Percentiles rank a stretch among this genome's conserved stretches.
Conservation (phyloP, 2,888 invertebrate genomes). For the Sinotaia quadrata region DNA sequence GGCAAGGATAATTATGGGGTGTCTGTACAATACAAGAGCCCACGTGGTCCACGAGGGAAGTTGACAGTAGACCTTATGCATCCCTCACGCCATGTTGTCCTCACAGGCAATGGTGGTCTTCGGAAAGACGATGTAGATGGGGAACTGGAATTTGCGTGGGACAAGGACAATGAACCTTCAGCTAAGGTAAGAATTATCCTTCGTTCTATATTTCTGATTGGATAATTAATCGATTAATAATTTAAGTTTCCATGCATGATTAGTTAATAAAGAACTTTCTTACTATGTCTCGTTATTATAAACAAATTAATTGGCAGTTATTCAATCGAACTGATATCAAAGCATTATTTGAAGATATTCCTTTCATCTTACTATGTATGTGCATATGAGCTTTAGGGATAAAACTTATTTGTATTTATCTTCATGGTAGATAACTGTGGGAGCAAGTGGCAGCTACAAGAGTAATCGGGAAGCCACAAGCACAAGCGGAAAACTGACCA, state of each 20-base stretch:
- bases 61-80: constrained; percentile 39
- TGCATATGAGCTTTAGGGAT: no score
- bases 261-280: no score
- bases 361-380: no score
- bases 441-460: constrained; percentile 7
- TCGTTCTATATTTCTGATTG: no score
- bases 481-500: constrained; percentile 20
- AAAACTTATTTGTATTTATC: no score
- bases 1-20: constrained; percentile 41
- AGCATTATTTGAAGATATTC: no score
- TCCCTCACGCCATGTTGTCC: constrained; percentile 45
- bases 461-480: not conserved
- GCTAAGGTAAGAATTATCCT: constrained; percentile 11
- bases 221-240: no score
- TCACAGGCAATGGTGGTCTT: constrained; percentile 41
- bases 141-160: constrained; percentile 25
- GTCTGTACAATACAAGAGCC: constrained; percentile 35
- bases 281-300: no score
- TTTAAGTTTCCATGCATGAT: no score
- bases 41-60: constrained; percentile 32
- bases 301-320: no score
- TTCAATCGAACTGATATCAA: no score
- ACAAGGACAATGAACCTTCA: constrained; percentile 15
- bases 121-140: constrained; percentile 11
- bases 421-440: constrained; percentile 16